A percentile compares a stretch with the other conserved stretches of the same genome.
Conservation (phyloP, 2,797 vertebrate species). For the Sebastes paucispinis region DNA sequence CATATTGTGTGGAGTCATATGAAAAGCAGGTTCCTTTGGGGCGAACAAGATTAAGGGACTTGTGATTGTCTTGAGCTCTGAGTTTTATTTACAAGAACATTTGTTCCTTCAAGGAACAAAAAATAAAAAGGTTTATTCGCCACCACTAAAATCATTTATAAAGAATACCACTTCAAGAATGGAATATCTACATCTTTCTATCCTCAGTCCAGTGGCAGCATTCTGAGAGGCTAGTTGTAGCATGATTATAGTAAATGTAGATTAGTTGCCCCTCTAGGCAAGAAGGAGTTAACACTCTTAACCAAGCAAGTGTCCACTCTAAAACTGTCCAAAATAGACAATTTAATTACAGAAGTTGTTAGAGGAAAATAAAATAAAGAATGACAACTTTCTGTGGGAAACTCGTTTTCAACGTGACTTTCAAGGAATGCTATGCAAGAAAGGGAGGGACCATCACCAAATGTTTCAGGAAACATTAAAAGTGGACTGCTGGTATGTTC, state of each 20-base stretch:
- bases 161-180: background rate
- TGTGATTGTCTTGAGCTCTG: background rate
- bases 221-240: background rate
- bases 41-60: conserved; percentile 18
- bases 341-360: conserved; percentile 9
- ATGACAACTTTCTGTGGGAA: background rate
- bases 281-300: background rate
- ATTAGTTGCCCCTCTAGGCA: conserved; percentile 22
- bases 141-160: background rate
- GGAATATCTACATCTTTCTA: background rate
- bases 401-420: background rate
- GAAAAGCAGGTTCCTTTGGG: conserved; percentile 2
- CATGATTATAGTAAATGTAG: conserved; percentile 9
- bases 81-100: background rate
- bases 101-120: background rate
- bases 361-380: background rate
- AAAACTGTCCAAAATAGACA: conserved; percentile 33
- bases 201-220: background rate
- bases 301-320: conserved; percentile 16
- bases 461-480: background rate
- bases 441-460: background rate
- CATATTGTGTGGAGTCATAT: conserved; percentile 22
- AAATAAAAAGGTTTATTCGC: background rate
- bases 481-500: no score
- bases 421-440: background rate